Evolutionary conservation across 35 echinoderm and acorn worm species (phyloP).

Genomic region (Heliocidaris erythrogramma): DNA sequence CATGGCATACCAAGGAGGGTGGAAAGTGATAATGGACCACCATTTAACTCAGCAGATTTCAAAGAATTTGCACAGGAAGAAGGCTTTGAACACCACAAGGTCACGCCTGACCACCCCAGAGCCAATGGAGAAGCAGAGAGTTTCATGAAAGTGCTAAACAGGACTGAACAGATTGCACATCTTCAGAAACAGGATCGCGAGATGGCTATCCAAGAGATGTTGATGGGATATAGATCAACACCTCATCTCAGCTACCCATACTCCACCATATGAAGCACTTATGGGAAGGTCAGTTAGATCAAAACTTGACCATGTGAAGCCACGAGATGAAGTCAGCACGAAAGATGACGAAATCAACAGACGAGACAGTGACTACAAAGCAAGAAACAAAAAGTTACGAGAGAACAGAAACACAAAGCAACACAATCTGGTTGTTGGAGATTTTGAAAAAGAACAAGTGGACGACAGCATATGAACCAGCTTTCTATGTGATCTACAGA

Average conservation of each 20-base stretch:
- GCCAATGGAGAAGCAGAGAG: slow-evolving; percentile 73
- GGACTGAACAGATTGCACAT: not conserved
- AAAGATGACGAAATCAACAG: slow-evolving; percentile 4
- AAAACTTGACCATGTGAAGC: slow-evolving; percentile 41
- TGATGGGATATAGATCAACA: slow-evolving; percentile 58
- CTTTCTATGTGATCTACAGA: slow-evolving; percentile 64
- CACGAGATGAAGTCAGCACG: not conserved
- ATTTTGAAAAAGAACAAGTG: slow-evolving; percentile 69
- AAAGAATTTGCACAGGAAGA: no score
- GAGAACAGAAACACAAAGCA: slow-evolving; percentile 60
- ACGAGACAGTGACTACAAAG: slow-evolving; percentile 33
- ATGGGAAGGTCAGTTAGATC: slow-evolving; percentile 51
- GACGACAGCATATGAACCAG: slow-evolving; percentile 69
- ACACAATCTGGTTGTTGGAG: slow-evolving; percentile 61
- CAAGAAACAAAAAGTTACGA: slow-evolving; percentile 42
- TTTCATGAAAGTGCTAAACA: slow-evolving; percentile 47
- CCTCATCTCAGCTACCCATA: slow-evolving; percentile 50
- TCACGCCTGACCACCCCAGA: slow-evolving; percentile 63
- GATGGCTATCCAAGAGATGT: slow-evolving; percentile 61
- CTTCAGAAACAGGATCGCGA: not conserved
- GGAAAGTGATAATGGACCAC: no score
- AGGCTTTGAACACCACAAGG: not conserved
- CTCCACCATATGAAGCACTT: slow-evolving; percentile 58
- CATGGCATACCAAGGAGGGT: no score
- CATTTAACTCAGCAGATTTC: no score